These are phyloP conservation scores for Perca schrenkii DNA, from an alignment of 2,113 vertebrate genomes.

Conservation along the genomic window DNA sequence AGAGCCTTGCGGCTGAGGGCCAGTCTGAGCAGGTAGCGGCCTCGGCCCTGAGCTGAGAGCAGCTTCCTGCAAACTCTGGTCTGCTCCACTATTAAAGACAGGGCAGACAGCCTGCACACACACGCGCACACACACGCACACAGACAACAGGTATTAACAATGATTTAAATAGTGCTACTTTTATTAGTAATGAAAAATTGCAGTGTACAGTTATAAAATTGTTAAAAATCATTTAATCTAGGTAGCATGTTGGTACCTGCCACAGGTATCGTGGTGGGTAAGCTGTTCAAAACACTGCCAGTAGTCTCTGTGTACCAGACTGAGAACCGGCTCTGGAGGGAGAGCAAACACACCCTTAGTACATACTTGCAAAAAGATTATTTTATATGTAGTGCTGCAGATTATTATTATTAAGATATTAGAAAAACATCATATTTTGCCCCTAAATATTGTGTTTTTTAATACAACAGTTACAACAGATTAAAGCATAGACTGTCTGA, in stretches of 20 bases:
- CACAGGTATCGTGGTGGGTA: slow-evolving; percentile 70
- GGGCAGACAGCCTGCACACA: slow-evolving; percentile 68
- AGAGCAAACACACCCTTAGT: slow-evolving; percentile 21
- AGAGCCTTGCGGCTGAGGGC: slow-evolving; percentile 82
- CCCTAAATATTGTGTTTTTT: background rate
- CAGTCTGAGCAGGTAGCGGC: slow-evolving; percentile 82
- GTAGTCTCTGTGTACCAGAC: slow-evolving; percentile 87
- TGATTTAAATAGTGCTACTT: background rate
- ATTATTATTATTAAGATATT: background rate
- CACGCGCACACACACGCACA: background rate
- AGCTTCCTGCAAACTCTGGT: slow-evolving; percentile 79
- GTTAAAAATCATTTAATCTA: background rate
- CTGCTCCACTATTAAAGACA: slow-evolving; percentile 80
- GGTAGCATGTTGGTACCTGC: slow-evolving; percentile 74
- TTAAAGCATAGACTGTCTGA: slow-evolving; percentile 58
- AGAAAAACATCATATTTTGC: background rate
- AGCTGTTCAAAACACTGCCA: slow-evolving; percentile 90
- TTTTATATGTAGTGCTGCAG: background rate
- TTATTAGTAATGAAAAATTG: background rate
- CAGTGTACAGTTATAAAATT: background rate
- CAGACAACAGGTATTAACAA: background rate
- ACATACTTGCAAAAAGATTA: background rate
- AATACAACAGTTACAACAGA: background rate
- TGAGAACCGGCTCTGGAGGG: slow-evolving; percentile 85
- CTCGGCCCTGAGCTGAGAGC: slow-evolving; percentile 82